phyloP scores from a whole-genome alignment of 1,140 invertebrate genomes.

The Nasonia giraulti region DNA sequence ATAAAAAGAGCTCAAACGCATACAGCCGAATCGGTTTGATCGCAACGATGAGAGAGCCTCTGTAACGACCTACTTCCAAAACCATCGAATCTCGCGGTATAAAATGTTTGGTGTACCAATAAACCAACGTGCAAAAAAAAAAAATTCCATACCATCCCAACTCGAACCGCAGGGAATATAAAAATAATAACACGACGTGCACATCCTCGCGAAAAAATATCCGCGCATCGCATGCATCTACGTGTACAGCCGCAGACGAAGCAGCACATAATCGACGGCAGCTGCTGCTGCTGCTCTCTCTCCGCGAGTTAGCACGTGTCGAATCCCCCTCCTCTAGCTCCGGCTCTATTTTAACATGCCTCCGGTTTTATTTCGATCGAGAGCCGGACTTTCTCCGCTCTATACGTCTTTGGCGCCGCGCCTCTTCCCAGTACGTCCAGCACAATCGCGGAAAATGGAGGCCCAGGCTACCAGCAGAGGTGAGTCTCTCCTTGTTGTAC shows the following conservation, averaged over 20 bases:
- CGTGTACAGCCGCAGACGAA: background rate
- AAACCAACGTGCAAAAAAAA: no score
- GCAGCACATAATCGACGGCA: background rate
- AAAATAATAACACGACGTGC: no score
- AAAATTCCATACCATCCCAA: no score
- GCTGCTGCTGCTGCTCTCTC: no score
- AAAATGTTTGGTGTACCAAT: no score
- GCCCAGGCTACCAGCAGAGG: background rate
- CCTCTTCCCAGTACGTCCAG: constrained; percentile 20
- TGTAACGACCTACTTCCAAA: background rate
- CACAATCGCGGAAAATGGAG: constrained; percentile 41
- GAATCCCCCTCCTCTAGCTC: constrained; percentile 10
- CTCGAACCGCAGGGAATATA: no score
- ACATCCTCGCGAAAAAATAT: background rate
- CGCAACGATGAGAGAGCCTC: no score
- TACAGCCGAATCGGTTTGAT: no score
- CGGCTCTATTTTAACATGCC: constrained; percentile 37
- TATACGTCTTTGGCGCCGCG: background rate
- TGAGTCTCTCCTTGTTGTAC: background rate
- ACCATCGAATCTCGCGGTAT: background rate
- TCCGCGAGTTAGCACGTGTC: background rate
- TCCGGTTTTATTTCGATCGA: background rate
- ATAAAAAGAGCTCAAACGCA: no score
- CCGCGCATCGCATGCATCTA: background rate
- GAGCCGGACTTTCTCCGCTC: constrained; percentile 7